Base-by-base conservation (phyloP, 2,113 vertebrate species). In the Upupa epops region DNA sequence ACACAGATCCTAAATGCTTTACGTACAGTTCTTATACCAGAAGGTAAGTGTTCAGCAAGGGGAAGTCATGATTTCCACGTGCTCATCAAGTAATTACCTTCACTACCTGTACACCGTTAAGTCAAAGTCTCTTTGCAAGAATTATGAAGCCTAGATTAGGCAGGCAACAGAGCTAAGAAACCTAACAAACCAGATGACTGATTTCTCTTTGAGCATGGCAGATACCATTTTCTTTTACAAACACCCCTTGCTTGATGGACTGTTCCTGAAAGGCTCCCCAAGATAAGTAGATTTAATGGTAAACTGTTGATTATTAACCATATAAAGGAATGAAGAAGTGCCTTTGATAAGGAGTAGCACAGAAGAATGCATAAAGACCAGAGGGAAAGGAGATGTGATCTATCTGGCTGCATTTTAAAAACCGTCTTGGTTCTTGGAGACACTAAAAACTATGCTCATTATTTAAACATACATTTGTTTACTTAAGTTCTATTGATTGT, bases 241-340 rank as follows among this genome's bases (percentile, higher is more conserved):
- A 90, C n/a, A 13, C 25, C 32, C 29, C 12, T 61, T 63, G 29
- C 37, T 58, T 82, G 91, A 95, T 31, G 49, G 75, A 92, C 45
- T 95, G 86, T 45, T 92, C 69, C 66, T 89, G 83, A 95, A 94
- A 59, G 29, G 40, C 19, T 86, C 58, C 49, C 40, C 74, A 82
- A 70, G 76, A 88, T 85, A 94, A 92, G 89, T 56, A 45, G 20
- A 51, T 71, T 92, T 93, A 91, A 96, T 74, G 88, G 86, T 56
- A 68, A 94, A 69, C 69, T 83, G 88, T 36, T 86, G 68, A 86
- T 66, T 90, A 74, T 63, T 93, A 77, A 49, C 56, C 5, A 52
- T 34, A 65, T 56, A 85, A 63, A 86, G 68, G 52, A 93, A 94
- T 68, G 56, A 78, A 90, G 55, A 70, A 79, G 13, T 52, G 32